These are phyloP conservation scores for Oryzias melastigma DNA, from an alignment of 2,113 vertebrate species.

Conservation along the genomic window DNA sequence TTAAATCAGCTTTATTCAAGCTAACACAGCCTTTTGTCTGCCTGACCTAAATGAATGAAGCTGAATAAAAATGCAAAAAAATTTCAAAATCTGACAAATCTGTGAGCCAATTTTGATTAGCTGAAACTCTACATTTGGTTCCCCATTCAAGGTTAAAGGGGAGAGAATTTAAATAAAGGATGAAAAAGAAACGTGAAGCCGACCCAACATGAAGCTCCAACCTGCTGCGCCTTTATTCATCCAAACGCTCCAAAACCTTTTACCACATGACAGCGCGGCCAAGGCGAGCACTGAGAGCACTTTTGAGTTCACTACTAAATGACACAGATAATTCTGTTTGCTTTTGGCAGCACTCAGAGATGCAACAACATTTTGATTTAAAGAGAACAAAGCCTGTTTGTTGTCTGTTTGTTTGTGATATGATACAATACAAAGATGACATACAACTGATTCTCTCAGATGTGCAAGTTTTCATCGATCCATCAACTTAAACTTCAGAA, in stretches of 20 bases:
- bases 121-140: too few species aligned
- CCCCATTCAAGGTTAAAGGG: background rate
- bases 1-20: too few species aligned
- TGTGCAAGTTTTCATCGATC: too few species aligned
- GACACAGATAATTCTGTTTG: conserved; percentile 17
- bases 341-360: conserved; percentile 23
- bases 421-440: background rate
- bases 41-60: too few species aligned
- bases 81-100: too few species aligned
- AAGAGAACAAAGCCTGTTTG: conserved; percentile 4
- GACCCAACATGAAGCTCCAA: conserved; percentile 5
- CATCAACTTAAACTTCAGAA: too few species aligned
- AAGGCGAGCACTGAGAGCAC: conserved; percentile 1
- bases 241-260: conserved; percentile 27
- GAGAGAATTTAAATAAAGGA: conserved; percentile 21
- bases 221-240: conserved; percentile 19
- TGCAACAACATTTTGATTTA: conserved; percentile 29
- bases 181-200: conserved; percentile 9
- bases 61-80: too few species aligned
- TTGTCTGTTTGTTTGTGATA: background rate
- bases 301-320: conserved; percentile 42
- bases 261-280: conserved; percentile 21
- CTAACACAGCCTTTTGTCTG: too few species aligned
- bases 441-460: background rate
- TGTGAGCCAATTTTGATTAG: too few species aligned